Conservation (phyloP, 2,113 vertebrate genomes). For the Ginglymostoma cirratum region DNA sequence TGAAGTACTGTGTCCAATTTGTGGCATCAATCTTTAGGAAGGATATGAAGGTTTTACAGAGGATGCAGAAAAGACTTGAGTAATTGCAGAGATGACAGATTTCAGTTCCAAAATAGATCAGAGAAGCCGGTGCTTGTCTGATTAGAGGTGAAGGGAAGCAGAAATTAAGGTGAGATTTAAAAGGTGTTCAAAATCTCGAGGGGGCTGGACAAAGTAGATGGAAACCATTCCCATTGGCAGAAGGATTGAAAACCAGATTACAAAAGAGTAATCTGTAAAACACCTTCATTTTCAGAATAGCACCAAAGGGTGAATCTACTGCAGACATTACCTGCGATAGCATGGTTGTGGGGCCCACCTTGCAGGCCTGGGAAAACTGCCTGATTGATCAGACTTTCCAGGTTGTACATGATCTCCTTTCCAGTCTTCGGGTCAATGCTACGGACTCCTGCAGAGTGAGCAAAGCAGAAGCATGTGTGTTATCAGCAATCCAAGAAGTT, state of each 20-base stretch:
- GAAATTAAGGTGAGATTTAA: not conserved
- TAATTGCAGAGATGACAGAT: not conserved
- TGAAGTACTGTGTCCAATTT: not conserved
- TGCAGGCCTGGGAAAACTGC: conserved; percentile 93
- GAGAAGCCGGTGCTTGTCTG: not conserved
- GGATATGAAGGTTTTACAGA: not conserved
- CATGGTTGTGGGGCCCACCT: conserved; percentile 93
- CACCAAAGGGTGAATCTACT: too few relatives aligned
- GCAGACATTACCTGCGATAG: conserved; percentile 76
- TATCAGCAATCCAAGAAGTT: not conserved
- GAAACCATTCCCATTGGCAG: not conserved
- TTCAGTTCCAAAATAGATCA: not conserved
- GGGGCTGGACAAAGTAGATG: not conserved
- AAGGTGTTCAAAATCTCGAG: not conserved
- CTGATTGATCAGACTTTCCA: conserved; percentile 86
- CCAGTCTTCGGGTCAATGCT: conserved; percentile 79
- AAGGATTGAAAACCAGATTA: not conserved
- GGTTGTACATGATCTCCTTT: conserved; percentile 76
- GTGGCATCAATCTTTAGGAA: not conserved
- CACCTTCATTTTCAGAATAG: not conserved
- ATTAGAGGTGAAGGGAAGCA: too few relatives aligned
- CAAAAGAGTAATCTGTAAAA: not conserved
- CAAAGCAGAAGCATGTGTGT: not conserved
- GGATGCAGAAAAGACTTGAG: not conserved
- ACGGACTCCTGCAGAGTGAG: conserved; percentile 60